Conservation (phyloP, 1,140 invertebrate species). For the Zaprionus vittiger region DNA sequence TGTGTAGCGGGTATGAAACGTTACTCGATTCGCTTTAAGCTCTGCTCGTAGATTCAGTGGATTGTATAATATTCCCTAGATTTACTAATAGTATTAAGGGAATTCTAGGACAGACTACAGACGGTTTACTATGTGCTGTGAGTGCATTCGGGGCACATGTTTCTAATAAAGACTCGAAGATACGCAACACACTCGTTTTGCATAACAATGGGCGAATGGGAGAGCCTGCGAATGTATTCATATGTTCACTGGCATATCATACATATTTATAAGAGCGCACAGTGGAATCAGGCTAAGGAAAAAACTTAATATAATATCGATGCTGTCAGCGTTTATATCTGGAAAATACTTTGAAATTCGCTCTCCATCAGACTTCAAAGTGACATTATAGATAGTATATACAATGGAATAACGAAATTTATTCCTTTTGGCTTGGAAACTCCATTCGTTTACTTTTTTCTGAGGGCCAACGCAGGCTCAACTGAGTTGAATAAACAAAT, state of each 20-base stretch:
- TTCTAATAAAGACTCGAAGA: slow-evolving; percentile 53
- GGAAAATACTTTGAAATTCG: background rate
- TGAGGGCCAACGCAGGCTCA: background rate
- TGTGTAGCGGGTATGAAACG: background rate
- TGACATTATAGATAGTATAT: background rate
- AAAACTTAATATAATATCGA: background rate
- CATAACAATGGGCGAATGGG: slow-evolving; percentile 49
- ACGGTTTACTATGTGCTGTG: background rate
- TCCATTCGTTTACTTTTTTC: background rate
- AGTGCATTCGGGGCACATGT: slow-evolving; percentile 22
- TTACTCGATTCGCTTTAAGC: slow-evolving; percentile 5
- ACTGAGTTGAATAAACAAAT: slow-evolving; percentile 6
- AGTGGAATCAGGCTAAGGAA: slow-evolving; percentile 16
- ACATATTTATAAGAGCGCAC: slow-evolving; percentile 25
- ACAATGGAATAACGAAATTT: background rate
- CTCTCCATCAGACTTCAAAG: background rate
- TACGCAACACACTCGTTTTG: slow-evolving; percentile 41
- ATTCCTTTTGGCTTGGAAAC: background rate
- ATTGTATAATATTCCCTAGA: slow-evolving; percentile 32
- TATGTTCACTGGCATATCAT: slow-evolving; percentile 14
- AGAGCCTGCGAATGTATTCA: slow-evolving; percentile 27
- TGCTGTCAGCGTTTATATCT: background rate
- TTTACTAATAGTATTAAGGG: slow-evolving; percentile 36
- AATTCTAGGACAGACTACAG: background rate
- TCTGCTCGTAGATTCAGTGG: background rate